These are phyloP conservation scores for Phymatocera aterrima DNA, from an alignment of 2,888 invertebrate genomes.

Conservation along the genomic window DNA sequence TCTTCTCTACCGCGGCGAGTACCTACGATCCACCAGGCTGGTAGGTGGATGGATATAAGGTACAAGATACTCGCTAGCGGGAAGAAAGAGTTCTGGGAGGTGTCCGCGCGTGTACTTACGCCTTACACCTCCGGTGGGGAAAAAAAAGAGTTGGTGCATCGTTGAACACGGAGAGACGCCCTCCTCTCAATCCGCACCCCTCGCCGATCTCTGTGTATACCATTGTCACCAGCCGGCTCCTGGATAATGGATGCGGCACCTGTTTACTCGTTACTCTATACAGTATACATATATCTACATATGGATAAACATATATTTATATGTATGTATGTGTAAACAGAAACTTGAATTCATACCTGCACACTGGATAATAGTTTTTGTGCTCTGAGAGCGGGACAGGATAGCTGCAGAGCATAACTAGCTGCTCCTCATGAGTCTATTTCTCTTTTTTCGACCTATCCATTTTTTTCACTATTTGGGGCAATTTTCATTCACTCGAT, in stretches of 20 bases:
- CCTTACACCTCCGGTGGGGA: slow-evolving; percentile 62
- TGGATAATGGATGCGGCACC: slow-evolving; percentile 24
- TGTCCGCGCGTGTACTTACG: slow-evolving; percentile 69
- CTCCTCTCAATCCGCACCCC: background rate
- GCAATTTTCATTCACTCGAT: too few relatives aligned
- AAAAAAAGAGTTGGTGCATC: background rate
- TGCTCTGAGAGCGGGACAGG: too few relatives aligned
- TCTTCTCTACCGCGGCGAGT: background rate
- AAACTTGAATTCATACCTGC: too few relatives aligned
- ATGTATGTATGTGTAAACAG: too few relatives aligned
- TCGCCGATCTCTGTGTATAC: background rate
- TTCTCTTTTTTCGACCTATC: too few relatives aligned
- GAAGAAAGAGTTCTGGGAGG: slow-evolving; percentile 57
- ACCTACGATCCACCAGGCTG: too few relatives aligned
- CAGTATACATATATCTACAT: background rate
- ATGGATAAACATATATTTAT: too few relatives aligned
- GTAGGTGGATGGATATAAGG: background rate
- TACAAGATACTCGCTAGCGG: too few relatives aligned
- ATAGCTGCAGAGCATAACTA: too few relatives aligned
- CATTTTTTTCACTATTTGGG: too few relatives aligned
- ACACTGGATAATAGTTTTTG: too few relatives aligned
- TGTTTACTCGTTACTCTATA: slow-evolving; percentile 15
- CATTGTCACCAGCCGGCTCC: background rate
- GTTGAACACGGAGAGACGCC: slow-evolving; percentile 23
- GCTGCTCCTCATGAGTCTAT: too few relatives aligned